Percentiles rank a stretch among this genome's conserved stretches.
These are phyloP conservation scores for Osmerus mordax DNA, from an alignment of 2,113 vertebrate species.

Conservation along the genomic window DNA sequence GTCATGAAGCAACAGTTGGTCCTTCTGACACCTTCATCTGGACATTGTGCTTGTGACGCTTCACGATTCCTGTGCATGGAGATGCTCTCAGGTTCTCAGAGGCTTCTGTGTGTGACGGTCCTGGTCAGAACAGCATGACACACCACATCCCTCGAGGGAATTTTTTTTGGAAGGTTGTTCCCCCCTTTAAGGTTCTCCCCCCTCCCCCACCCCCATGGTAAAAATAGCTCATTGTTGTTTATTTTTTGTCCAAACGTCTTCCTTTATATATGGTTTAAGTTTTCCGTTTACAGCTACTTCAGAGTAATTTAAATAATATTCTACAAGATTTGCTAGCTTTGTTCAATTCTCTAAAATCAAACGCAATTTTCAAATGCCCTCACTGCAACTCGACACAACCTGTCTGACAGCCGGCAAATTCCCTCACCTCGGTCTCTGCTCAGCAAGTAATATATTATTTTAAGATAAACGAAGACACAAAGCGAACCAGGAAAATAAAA, in stretches of 20 bases:
- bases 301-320: conserved; percentile 11
- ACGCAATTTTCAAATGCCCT: no score
- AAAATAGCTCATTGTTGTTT: neutral
- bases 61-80: conserved; percentile 49
- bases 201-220: neutral
- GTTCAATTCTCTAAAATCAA: no score
- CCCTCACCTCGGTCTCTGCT: conserved; percentile 14
- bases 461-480: neutral
- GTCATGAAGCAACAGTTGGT: conserved; percentile 65
- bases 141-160: conserved; percentile 80
- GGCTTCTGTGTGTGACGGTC: conserved; percentile 49
- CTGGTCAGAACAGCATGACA: conserved; percentile 94
- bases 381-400: neutral
- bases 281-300: neutral
- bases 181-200: conserved; percentile 25
- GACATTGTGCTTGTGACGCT: conserved; percentile 37
- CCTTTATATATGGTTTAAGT: neutral
- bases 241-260: neutral
- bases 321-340: conserved; percentile 13
- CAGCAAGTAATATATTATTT: neutral
- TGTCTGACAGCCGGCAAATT: conserved; percentile 20
- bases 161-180: conserved; percentile 74
- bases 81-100: conserved; percentile 43
- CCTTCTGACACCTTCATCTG: conserved; percentile 18
- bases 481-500: neutral